Percentiles rank a stretch among this genome's conserved stretches.
Evolutionary conservation across 2,888 invertebrate genomes (phyloP).

Genomic region (Quadroppia sp.): DNA sequence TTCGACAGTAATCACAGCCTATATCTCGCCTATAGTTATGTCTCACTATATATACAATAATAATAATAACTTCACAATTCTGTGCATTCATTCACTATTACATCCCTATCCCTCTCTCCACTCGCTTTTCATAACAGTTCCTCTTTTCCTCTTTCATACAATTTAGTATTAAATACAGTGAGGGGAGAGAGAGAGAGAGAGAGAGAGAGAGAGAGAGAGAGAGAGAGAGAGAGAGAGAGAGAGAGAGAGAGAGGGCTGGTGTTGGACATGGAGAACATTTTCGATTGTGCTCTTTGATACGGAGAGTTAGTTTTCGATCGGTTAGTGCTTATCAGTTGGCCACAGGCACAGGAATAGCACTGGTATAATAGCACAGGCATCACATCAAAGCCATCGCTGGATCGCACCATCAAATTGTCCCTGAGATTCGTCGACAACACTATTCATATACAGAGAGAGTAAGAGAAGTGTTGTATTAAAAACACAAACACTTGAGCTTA

Average conservation of each 20-base stretch:
- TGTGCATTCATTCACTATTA: not conserved
- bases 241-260: conserved; percentile 32
- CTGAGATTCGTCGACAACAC: not conserved
- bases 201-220: not conserved
- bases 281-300: conserved; percentile 33
- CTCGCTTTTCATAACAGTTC: too few relatives aligned
- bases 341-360: conserved; percentile 29
- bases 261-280: conserved; percentile 1
- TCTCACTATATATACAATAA: not conserved
- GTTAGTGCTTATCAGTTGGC: conserved; percentile 35
- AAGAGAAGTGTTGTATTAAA: not conserved
- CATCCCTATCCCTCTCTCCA: too few relatives aligned
- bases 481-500: conserved; percentile 16
- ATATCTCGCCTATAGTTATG: conserved; percentile 32
- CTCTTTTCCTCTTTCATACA: not conserved
- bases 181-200: conserved; percentile 1
- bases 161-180: too few relatives aligned
- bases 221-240: conserved; percentile 23
- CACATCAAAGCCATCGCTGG: conserved; percentile 5
- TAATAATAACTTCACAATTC: not conserved
- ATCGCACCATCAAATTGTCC: conserved; percentile 10
- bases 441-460: not conserved
- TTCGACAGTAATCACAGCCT: not conserved
- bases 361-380: conserved; percentile 10
- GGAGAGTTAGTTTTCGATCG: conserved; percentile 36